Base-by-base conservation (phyloP, 2,113 vertebrate species). In the Chionis minor region DNA sequence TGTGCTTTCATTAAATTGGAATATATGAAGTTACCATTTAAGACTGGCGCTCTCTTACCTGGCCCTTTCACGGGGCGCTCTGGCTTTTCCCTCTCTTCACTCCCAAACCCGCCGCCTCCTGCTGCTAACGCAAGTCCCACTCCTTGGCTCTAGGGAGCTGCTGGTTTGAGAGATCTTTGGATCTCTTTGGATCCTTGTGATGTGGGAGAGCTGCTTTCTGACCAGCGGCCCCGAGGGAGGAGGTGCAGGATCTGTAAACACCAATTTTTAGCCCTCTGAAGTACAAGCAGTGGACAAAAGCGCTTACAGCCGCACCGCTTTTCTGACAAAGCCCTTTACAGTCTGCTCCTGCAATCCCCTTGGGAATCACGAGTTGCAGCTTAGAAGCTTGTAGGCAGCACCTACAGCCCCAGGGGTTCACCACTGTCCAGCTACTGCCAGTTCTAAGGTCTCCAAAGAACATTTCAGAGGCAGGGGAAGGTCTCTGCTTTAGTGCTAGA, bases 1-100 rank as follows among this genome's bases (percentile, higher is more conserved):
- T 97, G 98, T 98, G 94, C 89, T 97, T 96, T 98, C 97, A 97
- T 98, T 98, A 98, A 98, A 98, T 97, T 98, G 97, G 98, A 98
- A 94, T 97, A 95, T 98, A 98, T 98, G 97, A 98, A 97, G 98
- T 97, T 98, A 94, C 81, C 84, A 78, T 88, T 94, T 79, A 71
- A 86, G 80, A 42, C 56, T 63, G 59, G 59, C 42, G 88, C 86
- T 95, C 82, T 86, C 45, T 84, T 22, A 23, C 4, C n/a, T 15
- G 14, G 13, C 8, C 33, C 12, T 24, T 6, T 22, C 8, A 3
- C 19, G 9, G n/a, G 40, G 5, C 14, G 0, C 12, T 5, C 3
- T 3, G 40, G 4, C 56, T 44, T 5, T 4, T 38, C 38, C 38
- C 26, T 12, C 20, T 47, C 45, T 12, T 12, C 49, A 10, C 24